Conservation (phyloP, 2,888 invertebrate genomes). For the Acleris sparsana region DNA sequence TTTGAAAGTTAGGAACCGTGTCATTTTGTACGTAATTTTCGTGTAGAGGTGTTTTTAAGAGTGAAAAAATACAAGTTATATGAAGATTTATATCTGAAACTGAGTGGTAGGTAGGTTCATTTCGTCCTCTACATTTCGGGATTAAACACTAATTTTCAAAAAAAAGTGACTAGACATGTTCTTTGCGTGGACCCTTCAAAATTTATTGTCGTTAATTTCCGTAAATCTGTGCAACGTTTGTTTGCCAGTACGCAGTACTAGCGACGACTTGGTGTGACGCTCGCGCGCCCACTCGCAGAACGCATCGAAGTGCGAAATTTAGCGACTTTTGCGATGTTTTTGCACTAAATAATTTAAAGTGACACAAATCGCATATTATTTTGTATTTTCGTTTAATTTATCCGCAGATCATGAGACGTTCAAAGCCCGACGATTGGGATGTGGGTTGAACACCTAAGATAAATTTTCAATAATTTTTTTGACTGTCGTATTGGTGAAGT, state of each 20-base stretch:
- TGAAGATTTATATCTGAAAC: no score
- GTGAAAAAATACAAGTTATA: no score
- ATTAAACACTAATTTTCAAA: no score
- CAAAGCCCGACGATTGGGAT: neutral
- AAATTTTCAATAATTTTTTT: no score
- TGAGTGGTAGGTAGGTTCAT: no score
- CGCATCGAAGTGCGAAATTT: slow-evolving; percentile 31
- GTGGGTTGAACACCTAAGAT: neutral
- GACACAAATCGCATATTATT: slow-evolving; percentile 25
- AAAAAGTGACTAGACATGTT: no score
- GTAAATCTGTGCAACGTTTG: slow-evolving; percentile 39
- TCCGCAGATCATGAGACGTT: neutral
- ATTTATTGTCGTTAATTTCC: slow-evolving; percentile 45
- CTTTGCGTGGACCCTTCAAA: no score
- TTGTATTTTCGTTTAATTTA: slow-evolving; percentile 14
- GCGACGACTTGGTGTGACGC: slow-evolving; percentile 49
- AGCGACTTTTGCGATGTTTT: slow-evolving; percentile 25
- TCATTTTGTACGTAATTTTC: no score
- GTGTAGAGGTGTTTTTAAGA: no score
- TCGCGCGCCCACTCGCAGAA: slow-evolving; percentile 21
- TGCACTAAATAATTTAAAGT: slow-evolving; percentile 29
- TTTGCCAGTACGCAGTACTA: slow-evolving; percentile 61
- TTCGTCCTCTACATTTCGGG: no score
- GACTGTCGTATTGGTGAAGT: neutral
- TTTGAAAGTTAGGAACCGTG: no score